Base-by-base conservation (phyloP, 2,888 invertebrate species). In the Drosophila sordidula region DNA sequence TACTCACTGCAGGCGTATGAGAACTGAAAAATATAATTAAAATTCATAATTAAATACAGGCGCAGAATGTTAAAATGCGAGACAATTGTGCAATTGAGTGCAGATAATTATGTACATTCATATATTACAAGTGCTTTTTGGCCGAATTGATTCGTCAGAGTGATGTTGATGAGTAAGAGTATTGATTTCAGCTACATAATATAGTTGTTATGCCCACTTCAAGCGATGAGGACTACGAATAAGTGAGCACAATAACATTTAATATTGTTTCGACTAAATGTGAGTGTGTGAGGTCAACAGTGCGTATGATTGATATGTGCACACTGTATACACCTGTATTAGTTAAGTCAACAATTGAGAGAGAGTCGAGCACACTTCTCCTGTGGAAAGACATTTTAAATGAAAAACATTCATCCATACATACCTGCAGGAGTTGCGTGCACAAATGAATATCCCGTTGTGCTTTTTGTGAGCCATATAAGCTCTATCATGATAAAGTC, bases 301-400 rank as follows among this genome's bases (percentile, higher is more conserved):
- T 73, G 78, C 82, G 82, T 85, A 78, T 83, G 78, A 84, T 83
- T 87, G 71, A 80, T 65, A 46, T 46, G 44, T 18, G 5, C 8
- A 38, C 4, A 18, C 55, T n/a, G n/a, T n/a, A 64, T 55, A 52
- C 18, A 18, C 57, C 69, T 81, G 66, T 54, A 69, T 81, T 75
- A 81, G 79, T 39, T 52, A 61, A 68, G 64, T 67, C 75, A 75
- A 72, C 57, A 81, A 45, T 26, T 39, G 12, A 39, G 16, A 25
- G 4, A 26, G 39, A 34, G 18, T 55, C 14, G 6, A 32, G 6
- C 12, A 9, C n/a, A n/a, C n/a, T n/a, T n/a, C n/a, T n/a, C n/a
- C n/a, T n/a, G n/a, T n/a, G n/a, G n/a, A n/a, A 3, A 46, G 16
- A 36, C 42, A 57, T 61, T 57, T 51, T n/a, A 46, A 58, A 41